A percentile compares a stretch with the other conserved stretches of the same genome.
Evolutionary conservation across 2,113 vertebrate genomes (phyloP).

Genomic region (Collichthys lucidus): DNA sequence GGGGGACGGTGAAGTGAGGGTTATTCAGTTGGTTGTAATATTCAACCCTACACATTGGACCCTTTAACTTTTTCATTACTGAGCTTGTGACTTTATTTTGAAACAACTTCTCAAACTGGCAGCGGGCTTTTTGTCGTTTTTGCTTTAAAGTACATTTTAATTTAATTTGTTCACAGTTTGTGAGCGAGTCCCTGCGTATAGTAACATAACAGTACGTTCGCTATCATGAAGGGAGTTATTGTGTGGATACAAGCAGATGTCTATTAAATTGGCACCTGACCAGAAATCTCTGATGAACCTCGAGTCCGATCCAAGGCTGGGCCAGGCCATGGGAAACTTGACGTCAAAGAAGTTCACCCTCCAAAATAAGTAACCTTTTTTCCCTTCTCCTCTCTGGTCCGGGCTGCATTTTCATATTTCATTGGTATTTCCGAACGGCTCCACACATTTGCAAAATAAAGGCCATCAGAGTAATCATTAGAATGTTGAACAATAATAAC

Average conservation of each 20-base stretch:
- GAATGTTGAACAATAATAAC: conserved; percentile 82
- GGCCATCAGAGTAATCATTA: conserved; percentile 82
- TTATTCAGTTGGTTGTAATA: too few species aligned
- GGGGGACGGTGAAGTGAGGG: too few species aligned
- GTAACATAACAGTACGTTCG: not conserved
- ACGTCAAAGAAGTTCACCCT: conserved; percentile 73
- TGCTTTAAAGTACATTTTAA: not conserved
- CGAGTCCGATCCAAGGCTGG: conserved; percentile 37
- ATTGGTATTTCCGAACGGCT: conserved; percentile 83
- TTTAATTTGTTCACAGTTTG: not conserved
- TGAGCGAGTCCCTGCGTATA: not conserved
- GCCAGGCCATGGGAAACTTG: conserved; percentile 67
- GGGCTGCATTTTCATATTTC: conserved; percentile 80
- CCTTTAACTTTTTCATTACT: too few species aligned
- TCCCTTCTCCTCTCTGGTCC: conserved; percentile 46
- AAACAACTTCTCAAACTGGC: not conserved
- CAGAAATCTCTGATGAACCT: conserved; percentile 44
- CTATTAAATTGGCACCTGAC: conserved; percentile 29
- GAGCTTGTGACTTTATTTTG: too few species aligned
- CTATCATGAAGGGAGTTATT: not conserved
- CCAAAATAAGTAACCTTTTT: conserved; percentile 69
- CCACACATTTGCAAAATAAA: conserved; percentile 82
- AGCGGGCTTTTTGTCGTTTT: not conserved
- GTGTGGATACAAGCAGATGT: conserved; percentile 28
- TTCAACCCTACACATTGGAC: too few species aligned